Percentiles rank a stretch among this genome's conserved stretches.
These are phyloP conservation scores for Tragelaphus strepsiceros DNA, from an alignment of 2,113 vertebrate species.

Conservation along the genomic window DNA sequence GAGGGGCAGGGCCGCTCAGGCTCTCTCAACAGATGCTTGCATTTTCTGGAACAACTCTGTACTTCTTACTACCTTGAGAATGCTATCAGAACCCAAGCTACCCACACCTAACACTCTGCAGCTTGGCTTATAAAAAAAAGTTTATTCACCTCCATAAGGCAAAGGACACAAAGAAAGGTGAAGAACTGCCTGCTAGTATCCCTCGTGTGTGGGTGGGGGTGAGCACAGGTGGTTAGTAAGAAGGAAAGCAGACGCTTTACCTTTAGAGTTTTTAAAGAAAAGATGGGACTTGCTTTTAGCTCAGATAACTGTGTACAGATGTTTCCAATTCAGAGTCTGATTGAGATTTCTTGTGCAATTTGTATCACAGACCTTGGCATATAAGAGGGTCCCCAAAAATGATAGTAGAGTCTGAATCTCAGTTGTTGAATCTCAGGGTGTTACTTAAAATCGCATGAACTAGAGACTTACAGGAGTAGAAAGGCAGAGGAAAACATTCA, in stretches of 20 bases:
- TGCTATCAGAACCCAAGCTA: not conserved
- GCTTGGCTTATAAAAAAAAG: not conserved
- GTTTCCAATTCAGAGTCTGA: not conserved
- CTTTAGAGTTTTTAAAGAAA: not conserved
- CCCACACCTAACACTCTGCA: not conserved
- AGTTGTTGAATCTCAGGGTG: not conserved
- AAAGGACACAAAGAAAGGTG: not conserved
- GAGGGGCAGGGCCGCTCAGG: not conserved
- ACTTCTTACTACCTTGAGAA: not conserved
- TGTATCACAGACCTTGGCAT: not conserved
- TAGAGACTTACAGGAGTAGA: not conserved
- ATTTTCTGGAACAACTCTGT: not conserved
- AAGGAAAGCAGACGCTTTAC: not conserved
- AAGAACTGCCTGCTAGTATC: not conserved
- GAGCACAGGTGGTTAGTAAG: not conserved
- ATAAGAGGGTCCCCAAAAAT: not conserved
- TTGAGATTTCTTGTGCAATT: slow-evolving; percentile 18
- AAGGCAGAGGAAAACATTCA: not conserved
- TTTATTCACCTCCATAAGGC: not conserved
- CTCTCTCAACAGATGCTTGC: not conserved
- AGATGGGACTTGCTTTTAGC: not conserved
- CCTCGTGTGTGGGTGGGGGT: rapidly evolving
- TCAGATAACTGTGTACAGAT: not conserved
- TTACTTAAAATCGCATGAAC: not conserved
- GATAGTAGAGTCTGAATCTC: not conserved